These are phyloP conservation scores for Aproaerema taeniolella DNA, from an alignment of 2,888 invertebrate species.

Conservation along the genomic window DNA sequence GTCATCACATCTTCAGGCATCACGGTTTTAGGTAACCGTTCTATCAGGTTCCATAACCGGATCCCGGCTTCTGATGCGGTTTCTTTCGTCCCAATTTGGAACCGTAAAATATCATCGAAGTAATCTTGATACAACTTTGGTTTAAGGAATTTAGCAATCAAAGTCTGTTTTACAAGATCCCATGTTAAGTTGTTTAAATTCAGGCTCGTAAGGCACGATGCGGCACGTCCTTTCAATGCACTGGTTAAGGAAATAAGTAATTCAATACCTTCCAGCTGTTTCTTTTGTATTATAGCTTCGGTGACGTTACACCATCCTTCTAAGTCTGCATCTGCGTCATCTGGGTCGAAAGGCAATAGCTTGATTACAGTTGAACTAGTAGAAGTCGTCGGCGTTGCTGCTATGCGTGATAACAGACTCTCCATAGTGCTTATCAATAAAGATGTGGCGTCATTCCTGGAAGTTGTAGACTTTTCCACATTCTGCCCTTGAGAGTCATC, in stretches of 20 bases:
- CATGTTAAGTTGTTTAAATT: conserved; percentile 11
- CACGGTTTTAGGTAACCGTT: conserved; percentile 16
- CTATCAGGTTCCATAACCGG: conserved; percentile 5
- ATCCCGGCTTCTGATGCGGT: conserved; percentile 11
- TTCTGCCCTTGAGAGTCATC: neutral
- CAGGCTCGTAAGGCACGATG: conserved; percentile 13
- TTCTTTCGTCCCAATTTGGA: conserved; percentile 15
- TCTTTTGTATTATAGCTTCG: conserved; percentile 16
- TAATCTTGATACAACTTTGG: conserved; percentile 16
- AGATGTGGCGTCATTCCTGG: neutral
- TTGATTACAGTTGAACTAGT: conserved; percentile 2
- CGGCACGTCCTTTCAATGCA: conserved; percentile 13
- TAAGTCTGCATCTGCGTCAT: conserved; percentile 21
- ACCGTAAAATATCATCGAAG: conserved; percentile 14
- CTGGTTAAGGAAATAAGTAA: conserved; percentile 10
- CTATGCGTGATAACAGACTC: neutral
- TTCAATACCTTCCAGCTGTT: conserved; percentile 19
- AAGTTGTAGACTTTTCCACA: neutral
- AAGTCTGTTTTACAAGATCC: conserved; percentile 11
- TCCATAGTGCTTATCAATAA: conserved; percentile 1
- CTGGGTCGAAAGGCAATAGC: conserved; percentile 20
- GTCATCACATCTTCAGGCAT: conserved; percentile 8
- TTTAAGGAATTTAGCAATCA: conserved; percentile 15
- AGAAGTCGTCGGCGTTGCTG: neutral
- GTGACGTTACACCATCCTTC: conserved; percentile 24